Evolutionary conservation across 2,113 vertebrate genomes (phyloP), one percentile per base, ranked within the genome.

Genomic region (Kryptolebias marmoratus): DNA sequence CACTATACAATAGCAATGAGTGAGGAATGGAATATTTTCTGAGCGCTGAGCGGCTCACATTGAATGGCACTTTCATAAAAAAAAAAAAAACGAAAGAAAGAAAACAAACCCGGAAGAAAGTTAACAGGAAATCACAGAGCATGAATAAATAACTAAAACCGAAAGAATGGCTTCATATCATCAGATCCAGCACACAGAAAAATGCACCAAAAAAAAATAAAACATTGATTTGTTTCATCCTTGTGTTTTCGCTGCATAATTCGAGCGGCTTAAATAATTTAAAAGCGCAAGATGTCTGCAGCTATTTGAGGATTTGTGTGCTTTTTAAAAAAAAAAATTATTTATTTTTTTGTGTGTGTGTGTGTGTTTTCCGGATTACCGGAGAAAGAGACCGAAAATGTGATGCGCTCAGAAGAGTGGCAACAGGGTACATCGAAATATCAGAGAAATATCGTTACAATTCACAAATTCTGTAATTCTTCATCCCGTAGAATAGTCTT

Each of bases 1-100:
- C 95, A 95, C 93, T 94, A 94, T 94, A 95, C 94, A 95, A 93
- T 95, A 94, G 93, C 92, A 95, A 94, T 94, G 93, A 94, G 91
- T 92, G 93, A 94, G 92, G 94, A 95, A 94, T 93, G 93, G 91
- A 90, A 90, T 93, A 93, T 94, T 92, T 88, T 93, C 89, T 88
- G 94, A 92, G 86, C 45, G 30, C 68, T 44, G 80, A 93, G 88
- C 87, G 83, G 91, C 92, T 92, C 93, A 91, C 87, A 87, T 89
- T 64, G 83, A 93, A 94, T 93, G 91, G 92, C 93, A 94, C 92
- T 93, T 91, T 92, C 86, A 92, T 89, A 86, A 91, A 91, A 90
- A 84, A 87, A 86, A 83, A 86, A 85, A 48, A 58, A 71, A 89
- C 82, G 86, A 28, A 22, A 22, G 22, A 22, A 22, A 22, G 22